Evolutionary conservation across 2,888 invertebrate species (phyloP), one percentile per base, ranked within the genome.

Genomic region (Salpingus planirostris): DNA sequence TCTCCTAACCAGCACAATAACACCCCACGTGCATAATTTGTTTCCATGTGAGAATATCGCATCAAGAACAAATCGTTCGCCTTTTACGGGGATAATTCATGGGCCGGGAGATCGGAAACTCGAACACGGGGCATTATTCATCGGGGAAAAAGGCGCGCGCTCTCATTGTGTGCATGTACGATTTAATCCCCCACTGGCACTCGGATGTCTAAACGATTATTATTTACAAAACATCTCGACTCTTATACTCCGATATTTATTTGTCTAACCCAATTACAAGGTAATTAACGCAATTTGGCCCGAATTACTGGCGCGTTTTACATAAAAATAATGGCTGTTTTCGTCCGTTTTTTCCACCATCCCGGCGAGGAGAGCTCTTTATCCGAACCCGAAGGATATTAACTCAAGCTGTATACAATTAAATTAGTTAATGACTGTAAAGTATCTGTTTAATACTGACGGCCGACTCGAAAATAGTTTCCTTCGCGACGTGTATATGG

Each of bases 391-490:
- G 5, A 18, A 15, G 26, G 31, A 36, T 32, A 36, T 36, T 36
- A 36, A 36, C 36, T 36, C 36, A 36, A 31, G 31, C 31, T 36
- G 36, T 36, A 28, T 36, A 32, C 36, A 32, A 32, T 36, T 31
- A 36, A 36, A 36, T 36, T 32, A 24, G 31, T 36, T 39, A 39
- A 39, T 39, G 39, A 32, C 39, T 35, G 35, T 35, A 39, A 39
- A 39, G 39, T 35, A 35, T 35, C 35, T 31, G 26, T 33, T 38
- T 38, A 34, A 38, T 34, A 30, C 38, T 24, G 38, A 28, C 31
- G 24, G 24, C 29, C 10, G 13, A 34, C 34, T 32, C 40, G 14
- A 43, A 43, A 40, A 40, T 36, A 38, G 43, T 40, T 35, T 35
- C 28, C 42, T 36, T 31, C 29, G 21, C 33, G n/a, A n/a, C n/a